Conservation (phyloP, 1,140 invertebrate species). For the Gonatopus flavifemur region DNA sequence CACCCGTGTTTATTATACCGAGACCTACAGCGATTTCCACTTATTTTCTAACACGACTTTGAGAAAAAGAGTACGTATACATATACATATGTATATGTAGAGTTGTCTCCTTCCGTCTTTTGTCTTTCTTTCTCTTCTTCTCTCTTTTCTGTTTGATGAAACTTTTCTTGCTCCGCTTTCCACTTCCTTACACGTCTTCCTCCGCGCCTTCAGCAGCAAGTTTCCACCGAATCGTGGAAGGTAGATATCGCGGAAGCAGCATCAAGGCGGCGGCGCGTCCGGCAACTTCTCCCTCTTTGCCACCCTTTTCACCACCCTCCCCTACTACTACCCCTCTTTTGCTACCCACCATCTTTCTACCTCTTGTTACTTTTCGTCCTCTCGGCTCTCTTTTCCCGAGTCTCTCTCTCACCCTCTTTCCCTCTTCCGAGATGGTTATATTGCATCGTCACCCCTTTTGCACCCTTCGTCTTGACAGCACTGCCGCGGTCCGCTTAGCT, state of each 20-base stretch:
- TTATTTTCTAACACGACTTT: slow-evolving; percentile 28
- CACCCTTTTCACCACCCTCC: not conserved
- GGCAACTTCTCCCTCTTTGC: slow-evolving; percentile 2
- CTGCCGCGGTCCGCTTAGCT: slow-evolving; percentile 15
- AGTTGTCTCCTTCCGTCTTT: slow-evolving; percentile 13
- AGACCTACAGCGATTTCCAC: slow-evolving; percentile 39
- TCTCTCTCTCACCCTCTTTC: slow-evolving; percentile 11
- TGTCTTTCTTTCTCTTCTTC: slow-evolving; percentile 1
- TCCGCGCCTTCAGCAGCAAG: too few relatives aligned
- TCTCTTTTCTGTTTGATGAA: not conserved
- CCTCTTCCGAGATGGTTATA: slow-evolving; percentile 18
- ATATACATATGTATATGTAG: too few relatives aligned
- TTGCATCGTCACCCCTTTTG: slow-evolving; percentile 16
- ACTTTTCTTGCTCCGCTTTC: slow-evolving; percentile 16
- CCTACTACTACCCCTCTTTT: too few relatives aligned
- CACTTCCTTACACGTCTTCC: slow-evolving; percentile 4
- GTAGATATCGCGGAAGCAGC: slow-evolving; percentile 23
- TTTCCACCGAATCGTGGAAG: slow-evolving; percentile 16
- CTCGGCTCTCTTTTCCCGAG: slow-evolving; percentile 2
- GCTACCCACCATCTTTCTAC: too few relatives aligned
- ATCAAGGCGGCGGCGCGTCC: slow-evolving; percentile 37
- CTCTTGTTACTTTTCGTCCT: not conserved
- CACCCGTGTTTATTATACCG: slow-evolving; percentile 20
- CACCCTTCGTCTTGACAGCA: slow-evolving; percentile 24
- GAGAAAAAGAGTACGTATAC: too few relatives aligned